phyloP scores from a whole-genome alignment of 2,797 vertebrate genomes.

The Lagocephalus sceleratus region DNA sequence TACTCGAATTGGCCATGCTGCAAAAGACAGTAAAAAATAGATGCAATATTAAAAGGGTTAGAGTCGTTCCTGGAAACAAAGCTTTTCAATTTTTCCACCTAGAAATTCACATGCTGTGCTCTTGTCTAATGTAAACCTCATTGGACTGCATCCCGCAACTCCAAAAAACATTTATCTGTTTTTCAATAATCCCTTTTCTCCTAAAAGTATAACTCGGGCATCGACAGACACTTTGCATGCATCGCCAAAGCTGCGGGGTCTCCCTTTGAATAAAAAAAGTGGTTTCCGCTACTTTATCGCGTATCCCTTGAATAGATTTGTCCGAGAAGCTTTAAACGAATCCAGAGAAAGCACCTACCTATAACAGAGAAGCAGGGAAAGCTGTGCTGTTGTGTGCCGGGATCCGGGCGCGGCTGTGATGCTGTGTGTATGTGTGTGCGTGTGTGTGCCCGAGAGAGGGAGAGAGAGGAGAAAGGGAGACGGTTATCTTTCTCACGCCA shows the following conservation, averaged over 20 bases:
- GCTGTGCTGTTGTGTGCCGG: conserved; percentile 64
- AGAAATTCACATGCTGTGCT: conserved; percentile 19
- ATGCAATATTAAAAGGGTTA: conserved; percentile 41
- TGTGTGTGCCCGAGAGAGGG: conserved; percentile 50
- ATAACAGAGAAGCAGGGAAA: conserved; percentile 67
- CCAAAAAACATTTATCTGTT: conserved; percentile 8
- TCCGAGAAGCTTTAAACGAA: conserved; percentile 27
- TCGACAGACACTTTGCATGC: conserved; percentile 48
- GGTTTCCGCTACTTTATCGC: conserved; percentile 50
- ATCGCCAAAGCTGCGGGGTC: conserved; percentile 40
- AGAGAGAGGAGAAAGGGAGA: conserved; percentile 58
- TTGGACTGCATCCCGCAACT: conserved; percentile 1
- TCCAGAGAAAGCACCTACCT: conserved; percentile 73
- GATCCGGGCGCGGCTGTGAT: conserved; percentile 75
- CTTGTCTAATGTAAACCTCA: conserved; percentile 1
- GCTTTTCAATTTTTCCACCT: conserved; percentile 32
- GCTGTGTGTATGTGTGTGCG: conserved; percentile 27
- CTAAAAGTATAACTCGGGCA: conserved; percentile 61
- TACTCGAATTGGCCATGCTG: conserved; percentile 96
- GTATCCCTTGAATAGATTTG: conserved; percentile 25
- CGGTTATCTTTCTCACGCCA: conserved; percentile 75
- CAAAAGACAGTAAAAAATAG: conserved; percentile 46
- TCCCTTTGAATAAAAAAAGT: neutral
- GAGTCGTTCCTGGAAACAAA: conserved; percentile 29
- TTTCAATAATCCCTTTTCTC: conserved; percentile 18